Conservation (phyloP, 2,888 invertebrate genomes). For the Xestia xanthographa region DNA sequence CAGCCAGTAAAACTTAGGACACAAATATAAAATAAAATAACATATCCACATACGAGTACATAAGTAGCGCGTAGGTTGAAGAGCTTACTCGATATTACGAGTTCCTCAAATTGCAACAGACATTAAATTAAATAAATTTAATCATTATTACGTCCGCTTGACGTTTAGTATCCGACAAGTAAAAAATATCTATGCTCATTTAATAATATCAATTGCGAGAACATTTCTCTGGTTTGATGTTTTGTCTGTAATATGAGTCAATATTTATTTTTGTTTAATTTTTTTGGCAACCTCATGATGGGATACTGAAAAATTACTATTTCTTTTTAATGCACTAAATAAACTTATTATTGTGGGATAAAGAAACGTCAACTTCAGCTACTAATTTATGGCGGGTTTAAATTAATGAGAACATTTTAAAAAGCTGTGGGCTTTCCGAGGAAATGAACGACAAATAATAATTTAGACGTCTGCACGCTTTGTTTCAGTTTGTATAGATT, state of each 20-base stretch:
- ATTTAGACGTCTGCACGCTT: constrained; percentile 38
- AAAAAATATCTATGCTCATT: constrained; percentile 31
- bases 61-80: not conserved
- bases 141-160: constrained; percentile 34
- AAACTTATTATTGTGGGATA: constrained; percentile 37
- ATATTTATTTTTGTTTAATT: constrained; percentile 73
- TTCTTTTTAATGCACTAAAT: constrained; percentile 47
- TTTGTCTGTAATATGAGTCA: constrained; percentile 61
- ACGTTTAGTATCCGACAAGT: constrained; percentile 33
- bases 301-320: constrained; percentile 73
- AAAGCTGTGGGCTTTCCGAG: constrained; percentile 13
- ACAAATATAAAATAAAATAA: constrained; percentile 13
- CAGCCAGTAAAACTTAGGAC: not conserved
- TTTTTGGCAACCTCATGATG: constrained; percentile 71
- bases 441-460: constrained; percentile 53
- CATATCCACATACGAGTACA: not conserved
- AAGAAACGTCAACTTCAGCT: constrained; percentile 55
- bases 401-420: constrained; percentile 69
- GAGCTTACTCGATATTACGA: constrained; percentile 19
- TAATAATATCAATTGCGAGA: constrained; percentile 38
- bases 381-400: constrained; percentile 74
- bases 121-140: constrained; percentile 29
- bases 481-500: constrained; percentile 42
- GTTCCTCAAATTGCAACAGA: constrained; percentile 22
- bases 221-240: constrained; percentile 23